Evolutionary conservation across 92 coral and sea anemone species (phyloP).

Genomic region (Isaurus tuberculatus): DNA sequence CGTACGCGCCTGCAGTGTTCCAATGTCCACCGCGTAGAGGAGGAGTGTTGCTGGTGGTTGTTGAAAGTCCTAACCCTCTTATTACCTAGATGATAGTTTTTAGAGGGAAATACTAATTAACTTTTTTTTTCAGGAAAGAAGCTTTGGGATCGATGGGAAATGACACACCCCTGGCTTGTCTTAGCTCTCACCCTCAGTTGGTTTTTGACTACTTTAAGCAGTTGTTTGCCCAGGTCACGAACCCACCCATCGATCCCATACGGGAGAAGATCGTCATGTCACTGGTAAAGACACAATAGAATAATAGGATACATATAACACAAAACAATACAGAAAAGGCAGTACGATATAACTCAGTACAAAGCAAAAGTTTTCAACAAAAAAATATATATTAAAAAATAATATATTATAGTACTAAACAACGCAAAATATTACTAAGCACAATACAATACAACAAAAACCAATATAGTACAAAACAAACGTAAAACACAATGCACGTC

Average conservation of each 20-base stretch:
- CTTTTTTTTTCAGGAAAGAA: constrained; percentile 75
- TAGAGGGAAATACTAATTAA: background rate
- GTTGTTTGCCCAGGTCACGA: constrained; percentile 98
- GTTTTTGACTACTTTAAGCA: constrained; percentile 96
- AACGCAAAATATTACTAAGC: no score
- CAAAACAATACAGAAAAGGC: background rate
- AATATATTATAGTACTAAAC: no score
- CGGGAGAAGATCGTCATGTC: constrained; percentile 96
- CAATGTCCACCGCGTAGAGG: no score
- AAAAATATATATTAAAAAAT: no score
- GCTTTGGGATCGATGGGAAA: constrained; percentile 99
- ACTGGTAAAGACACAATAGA: constrained; percentile 60
- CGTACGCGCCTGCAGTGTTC: no score
- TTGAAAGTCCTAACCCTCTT: background rate
- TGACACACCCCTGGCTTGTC: constrained; percentile 96
- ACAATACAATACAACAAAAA: no score
- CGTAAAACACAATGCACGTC: no score
- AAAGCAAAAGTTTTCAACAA: no score
- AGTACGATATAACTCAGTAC: no score
- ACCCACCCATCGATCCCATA: constrained; percentile 97
- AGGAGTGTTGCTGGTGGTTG: background rate
- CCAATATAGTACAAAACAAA: no score
- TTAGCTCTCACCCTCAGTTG: constrained; percentile 88
- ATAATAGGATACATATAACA: no score
- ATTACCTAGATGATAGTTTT: background rate